A percentile compares a stretch with the other conserved stretches of the same genome.
Conservation (phyloP, 2,113 vertebrate genomes). For the Paratilapia polleni region DNA sequence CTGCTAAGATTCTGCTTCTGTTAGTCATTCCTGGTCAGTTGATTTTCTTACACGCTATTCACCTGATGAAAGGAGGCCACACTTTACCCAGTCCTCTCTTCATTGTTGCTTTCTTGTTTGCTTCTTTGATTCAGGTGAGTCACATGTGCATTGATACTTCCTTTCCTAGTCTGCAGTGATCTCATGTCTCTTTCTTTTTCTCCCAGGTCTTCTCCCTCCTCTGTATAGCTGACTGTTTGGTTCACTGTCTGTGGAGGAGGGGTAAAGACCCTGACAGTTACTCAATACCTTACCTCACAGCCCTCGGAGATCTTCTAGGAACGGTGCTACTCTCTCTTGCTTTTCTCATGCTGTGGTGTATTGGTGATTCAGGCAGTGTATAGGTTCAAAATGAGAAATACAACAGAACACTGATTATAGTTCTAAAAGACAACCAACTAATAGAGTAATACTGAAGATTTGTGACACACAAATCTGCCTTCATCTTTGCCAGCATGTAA, state of each 20-base stretch:
- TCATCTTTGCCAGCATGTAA: not conserved
- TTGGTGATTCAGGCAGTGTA: conserved; percentile 44
- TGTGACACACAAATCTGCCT: not conserved
- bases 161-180: not conserved
- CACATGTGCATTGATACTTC: not conserved
- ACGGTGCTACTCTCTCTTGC: conserved; percentile 87
- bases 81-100: conserved; percentile 81
- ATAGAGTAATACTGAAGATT: not conserved
- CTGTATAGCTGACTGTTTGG: conserved; percentile 86
- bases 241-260: conserved; percentile 87
- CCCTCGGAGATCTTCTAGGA: conserved; percentile 90
- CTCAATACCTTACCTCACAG: conserved; percentile 97
- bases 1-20: conserved; percentile 88
- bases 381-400: conserved; percentile 1
- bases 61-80: conserved; percentile 84
- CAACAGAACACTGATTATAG: not conserved
- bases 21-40: conserved; percentile 91
- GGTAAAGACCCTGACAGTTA: conserved; percentile 91
- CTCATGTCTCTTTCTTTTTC: conserved; percentile 6
- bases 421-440: not conserved
- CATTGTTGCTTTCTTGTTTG: conserved; percentile 84
- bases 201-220: conserved; percentile 87
- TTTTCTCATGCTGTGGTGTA: conserved; percentile 77
- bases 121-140: conserved; percentile 89
- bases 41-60: conserved; percentile 85